phyloP scores from a whole-genome alignment of 2,797 vertebrate species.

The Chiloscyllium punctatum region DNA sequence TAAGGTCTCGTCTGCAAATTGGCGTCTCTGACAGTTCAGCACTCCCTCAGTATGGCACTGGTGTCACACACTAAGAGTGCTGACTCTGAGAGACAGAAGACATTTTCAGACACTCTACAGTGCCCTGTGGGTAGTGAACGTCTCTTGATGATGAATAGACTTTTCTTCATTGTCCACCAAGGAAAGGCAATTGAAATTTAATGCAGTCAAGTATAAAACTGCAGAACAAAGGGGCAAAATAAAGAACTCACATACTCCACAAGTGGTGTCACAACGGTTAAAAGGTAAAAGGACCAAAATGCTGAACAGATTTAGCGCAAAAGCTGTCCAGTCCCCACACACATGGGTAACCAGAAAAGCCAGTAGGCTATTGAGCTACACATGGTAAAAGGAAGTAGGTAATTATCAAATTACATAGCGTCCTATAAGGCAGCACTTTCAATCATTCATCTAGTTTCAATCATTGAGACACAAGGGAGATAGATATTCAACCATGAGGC shows the following conservation, averaged over 20 bases:
- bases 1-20: neutral
- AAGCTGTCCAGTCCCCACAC: neutral
- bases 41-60: neutral
- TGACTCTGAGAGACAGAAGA: neutral
- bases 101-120: neutral
- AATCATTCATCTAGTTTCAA: neutral
- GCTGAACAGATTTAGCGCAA: neutral
- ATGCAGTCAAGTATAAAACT: neutral
- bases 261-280: neutral
- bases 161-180: neutral
- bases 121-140: neutral
- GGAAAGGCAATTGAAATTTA: neutral
- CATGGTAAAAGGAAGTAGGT: neutral
- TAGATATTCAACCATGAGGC: neutral
- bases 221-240: neutral
- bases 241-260: neutral
- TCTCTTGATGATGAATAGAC: neutral
- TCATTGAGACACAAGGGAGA: neutral
- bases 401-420: neutral
- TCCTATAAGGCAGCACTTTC: neutral
- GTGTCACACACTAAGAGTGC: neutral
- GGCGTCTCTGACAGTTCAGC: neutral
- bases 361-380: neutral
- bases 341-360: neutral
- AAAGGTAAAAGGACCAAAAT: neutral